Evolutionary conservation across 1,140 invertebrate species (phyloP).

Genomic region (Drosophila rhopaloa): DNA sequence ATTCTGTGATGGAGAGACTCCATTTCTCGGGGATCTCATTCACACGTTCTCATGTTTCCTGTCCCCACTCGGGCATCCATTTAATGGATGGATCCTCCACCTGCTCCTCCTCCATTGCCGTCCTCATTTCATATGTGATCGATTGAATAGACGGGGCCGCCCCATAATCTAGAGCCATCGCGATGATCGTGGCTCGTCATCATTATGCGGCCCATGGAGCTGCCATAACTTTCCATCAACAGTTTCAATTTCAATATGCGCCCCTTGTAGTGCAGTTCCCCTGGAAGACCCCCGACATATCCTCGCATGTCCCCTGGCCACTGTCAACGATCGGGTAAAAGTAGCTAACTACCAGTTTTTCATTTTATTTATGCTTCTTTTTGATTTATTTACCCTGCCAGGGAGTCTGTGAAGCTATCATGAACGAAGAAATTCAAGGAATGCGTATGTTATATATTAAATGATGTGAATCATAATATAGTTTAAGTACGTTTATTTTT

Average conservation of each 20-base stretch:
- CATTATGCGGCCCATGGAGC: constrained; percentile 37
- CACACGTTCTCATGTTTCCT: constrained; percentile 54
- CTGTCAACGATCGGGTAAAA: constrained; percentile 57
- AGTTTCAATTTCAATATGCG: constrained; percentile 76
- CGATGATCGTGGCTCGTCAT: constrained; percentile 46
- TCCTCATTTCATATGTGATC: constrained; percentile 14
- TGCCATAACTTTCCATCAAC: constrained; percentile 72
- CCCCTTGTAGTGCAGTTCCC: constrained; percentile 19
- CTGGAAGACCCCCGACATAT: neutral
- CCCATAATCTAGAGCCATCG: constrained; percentile 69
- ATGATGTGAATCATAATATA: no score
- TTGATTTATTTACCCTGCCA: constrained; percentile 8
- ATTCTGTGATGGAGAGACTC: neutral
- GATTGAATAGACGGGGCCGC: constrained; percentile 60
- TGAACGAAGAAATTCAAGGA: neutral
- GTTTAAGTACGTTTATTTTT: no score
- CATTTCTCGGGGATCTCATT: constrained; percentile 23
- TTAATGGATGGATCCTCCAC: constrained; percentile 17
- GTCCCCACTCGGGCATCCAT: constrained; percentile 17
- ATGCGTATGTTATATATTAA: no score
- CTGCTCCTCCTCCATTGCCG: constrained; percentile 1
- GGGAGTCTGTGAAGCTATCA: neutral
- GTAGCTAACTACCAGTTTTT: constrained; percentile 74
- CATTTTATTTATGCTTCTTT: constrained; percentile 23
- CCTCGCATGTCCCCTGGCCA: constrained; percentile 26